Percentiles rank a stretch among this genome's conserved stretches.
Conservation (phyloP, 2,113 vertebrate species). For the Furnarius figulus region DNA sequence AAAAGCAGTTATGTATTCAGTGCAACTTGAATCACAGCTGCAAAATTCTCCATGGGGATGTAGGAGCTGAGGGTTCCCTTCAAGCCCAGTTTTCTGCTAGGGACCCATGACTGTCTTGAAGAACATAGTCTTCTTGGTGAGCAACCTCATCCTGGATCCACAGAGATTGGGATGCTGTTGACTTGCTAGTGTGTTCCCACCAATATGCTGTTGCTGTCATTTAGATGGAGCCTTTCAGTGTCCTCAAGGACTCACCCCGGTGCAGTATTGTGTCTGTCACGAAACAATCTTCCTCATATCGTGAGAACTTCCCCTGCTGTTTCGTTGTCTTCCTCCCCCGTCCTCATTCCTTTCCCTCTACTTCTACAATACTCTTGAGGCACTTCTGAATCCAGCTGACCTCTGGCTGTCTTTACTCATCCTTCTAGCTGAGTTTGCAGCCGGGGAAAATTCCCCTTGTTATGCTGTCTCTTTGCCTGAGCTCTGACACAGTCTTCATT, state of each 20-base stretch:
- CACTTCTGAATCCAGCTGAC: not conserved
- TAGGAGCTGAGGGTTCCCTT: not conserved
- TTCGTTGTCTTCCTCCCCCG: not conserved
- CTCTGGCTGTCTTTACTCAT: not conserved
- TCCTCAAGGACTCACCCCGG: not conserved
- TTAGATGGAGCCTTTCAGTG: not conserved
- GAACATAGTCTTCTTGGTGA: not conserved
- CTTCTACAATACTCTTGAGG: not conserved
- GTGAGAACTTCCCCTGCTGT: not conserved
- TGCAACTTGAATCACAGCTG: not conserved
- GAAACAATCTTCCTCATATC: not conserved
- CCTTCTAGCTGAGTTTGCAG: not conserved
- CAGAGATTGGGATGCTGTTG: not conserved
- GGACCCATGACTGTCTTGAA: not conserved
- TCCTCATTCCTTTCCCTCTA: not conserved
- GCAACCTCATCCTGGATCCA: accelerated
- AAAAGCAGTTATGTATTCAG: not conserved
- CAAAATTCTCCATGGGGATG: not conserved
- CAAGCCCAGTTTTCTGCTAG: not conserved
- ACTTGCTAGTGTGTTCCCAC: not conserved
- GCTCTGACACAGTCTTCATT: not conserved
- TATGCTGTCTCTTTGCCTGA: not conserved
- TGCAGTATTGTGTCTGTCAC: not conserved
- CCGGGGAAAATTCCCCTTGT: not conserved
- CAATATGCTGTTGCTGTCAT: not conserved